Conservation (phyloP, 2,113 vertebrate genomes). For the Seriola rivoliana region DNA sequence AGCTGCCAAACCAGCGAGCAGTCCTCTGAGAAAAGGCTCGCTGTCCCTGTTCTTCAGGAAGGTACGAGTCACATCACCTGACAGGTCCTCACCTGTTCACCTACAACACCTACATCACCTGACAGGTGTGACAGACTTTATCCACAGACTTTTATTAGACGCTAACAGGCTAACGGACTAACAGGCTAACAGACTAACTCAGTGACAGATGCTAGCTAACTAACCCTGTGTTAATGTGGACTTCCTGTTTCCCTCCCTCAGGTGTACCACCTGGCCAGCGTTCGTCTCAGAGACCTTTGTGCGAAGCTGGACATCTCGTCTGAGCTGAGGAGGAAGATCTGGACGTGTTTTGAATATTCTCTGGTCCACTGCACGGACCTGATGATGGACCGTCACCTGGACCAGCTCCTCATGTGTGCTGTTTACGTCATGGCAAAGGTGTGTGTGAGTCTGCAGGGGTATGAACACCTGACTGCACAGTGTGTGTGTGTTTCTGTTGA, state of each 20-base stretch:
- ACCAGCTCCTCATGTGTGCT: conserved; percentile 95
- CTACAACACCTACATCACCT: no score
- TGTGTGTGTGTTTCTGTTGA: background rate
- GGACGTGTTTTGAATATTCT: conserved; percentile 94
- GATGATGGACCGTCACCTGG: conserved; percentile 94
- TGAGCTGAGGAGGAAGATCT: conserved; percentile 93
- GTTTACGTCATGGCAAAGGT: conserved; percentile 94
- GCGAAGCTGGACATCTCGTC: conserved; percentile 91
- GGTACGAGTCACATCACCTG: conserved; percentile 72
- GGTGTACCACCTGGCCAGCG: conserved; percentile 96
- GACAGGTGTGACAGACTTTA: no score
- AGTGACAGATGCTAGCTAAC: no score
- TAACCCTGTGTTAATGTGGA: no score
- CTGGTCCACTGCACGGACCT: conserved; percentile 92
- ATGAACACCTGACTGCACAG: no score
- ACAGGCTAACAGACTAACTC: no score
- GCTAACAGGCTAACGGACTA: no score
- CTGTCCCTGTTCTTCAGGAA: conserved; percentile 96
- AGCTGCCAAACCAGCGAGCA: conserved; percentile 74
- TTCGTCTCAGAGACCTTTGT: conserved; percentile 93
- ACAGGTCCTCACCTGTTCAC: no score
- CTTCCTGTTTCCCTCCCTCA: conserved; percentile 57
- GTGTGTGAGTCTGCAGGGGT: background rate
- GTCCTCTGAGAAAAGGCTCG: conserved; percentile 90
- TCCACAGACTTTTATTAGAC: no score